Evolutionary conservation across 2,888 invertebrate genomes (phyloP).

Genomic region (Beris chalybata): DNA sequence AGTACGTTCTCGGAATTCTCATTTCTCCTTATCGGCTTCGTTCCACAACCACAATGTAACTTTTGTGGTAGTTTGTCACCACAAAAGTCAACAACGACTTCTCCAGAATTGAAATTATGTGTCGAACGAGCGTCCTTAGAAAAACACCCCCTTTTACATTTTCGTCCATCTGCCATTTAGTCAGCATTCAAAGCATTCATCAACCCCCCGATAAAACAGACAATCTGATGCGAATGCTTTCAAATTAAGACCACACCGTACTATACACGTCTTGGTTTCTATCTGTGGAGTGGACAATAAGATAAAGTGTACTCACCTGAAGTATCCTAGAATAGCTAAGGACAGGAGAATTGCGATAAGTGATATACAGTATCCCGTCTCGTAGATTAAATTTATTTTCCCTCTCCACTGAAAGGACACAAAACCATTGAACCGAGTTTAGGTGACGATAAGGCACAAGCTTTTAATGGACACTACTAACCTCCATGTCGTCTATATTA

Average conservation of each 20-base stretch:
- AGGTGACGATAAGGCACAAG: neutral
- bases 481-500: constrained; percentile 68
- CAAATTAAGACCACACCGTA: too few species aligned
- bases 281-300: too few species aligned
- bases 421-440: neutral
- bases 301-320: constrained; percentile 69
- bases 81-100: neutral
- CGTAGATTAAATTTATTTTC: constrained; percentile 75
- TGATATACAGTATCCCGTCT: constrained; percentile 84
- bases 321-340: constrained; percentile 78
- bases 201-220: too few species aligned
- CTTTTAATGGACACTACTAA: constrained; percentile 53
- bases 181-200: too few species aligned
- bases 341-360: constrained; percentile 81
- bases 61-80: too few species aligned
- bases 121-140: neutral
- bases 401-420: constrained; percentile 66
- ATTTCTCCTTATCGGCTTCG: too few species aligned
- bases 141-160: too few species aligned
- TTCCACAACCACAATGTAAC: too few species aligned
- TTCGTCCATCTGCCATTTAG: neutral
- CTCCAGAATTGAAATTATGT: constrained; percentile 4
- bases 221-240: too few species aligned
- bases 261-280: too few species aligned
- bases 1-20: too few species aligned